Conservation (phyloP, 2,797 vertebrate genomes). For the Myoxocephalus aenaeus region DNA sequence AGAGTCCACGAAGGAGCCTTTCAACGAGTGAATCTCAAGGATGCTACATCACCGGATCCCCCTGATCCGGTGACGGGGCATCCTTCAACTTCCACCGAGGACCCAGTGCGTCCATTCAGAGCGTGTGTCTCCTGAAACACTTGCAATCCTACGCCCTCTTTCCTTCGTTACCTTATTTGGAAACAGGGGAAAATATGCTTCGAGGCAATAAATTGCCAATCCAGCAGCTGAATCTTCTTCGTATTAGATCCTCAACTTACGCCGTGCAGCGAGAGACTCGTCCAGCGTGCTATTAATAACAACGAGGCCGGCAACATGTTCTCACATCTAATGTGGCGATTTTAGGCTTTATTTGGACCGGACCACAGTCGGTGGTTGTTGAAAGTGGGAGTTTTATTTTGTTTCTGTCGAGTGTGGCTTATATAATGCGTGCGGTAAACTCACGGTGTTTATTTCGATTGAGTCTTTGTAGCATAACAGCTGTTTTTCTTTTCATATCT, state of each 20-base stretch:
- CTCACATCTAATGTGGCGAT: too few relatives aligned
- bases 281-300: too few relatives aligned
- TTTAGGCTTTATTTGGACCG: neutral
- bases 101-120: neutral
- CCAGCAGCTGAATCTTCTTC: too few relatives aligned
- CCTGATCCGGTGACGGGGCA: neutral
- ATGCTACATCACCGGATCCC: neutral
- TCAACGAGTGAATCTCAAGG: neutral
- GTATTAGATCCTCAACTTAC: too few relatives aligned
- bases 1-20: neutral
- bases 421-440: neutral
- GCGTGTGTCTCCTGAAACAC: neutral
- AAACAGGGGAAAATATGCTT: neutral
- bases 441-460: too few relatives aligned
- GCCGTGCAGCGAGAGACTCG: too few relatives aligned
- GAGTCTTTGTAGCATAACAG: neutral
- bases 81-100: neutral
- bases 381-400: neutral
- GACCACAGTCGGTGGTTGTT: neutral
- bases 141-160: neutral
- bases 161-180: neutral
- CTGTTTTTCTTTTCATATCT: neutral
- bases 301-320: too few relatives aligned
- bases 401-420: neutral
- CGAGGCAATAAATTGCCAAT: too few relatives aligned